Conservation (phyloP, 2,888 invertebrate species). For the Frankliniella intonsa region DNA sequence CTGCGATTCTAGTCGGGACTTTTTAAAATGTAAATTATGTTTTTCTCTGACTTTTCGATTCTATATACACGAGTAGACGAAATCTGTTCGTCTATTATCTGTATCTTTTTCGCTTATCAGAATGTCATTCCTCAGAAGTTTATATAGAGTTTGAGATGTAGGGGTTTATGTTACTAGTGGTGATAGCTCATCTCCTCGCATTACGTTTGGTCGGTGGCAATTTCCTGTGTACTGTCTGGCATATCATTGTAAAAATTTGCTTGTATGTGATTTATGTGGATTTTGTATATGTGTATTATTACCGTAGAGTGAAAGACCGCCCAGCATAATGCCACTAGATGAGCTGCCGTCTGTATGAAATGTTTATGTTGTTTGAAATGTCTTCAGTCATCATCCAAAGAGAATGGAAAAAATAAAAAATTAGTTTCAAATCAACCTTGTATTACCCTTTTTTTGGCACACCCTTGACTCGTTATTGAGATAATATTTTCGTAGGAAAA, state of each 20-base stretch:
- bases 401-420: slow-evolving; percentile 26
- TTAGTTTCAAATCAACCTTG: neutral
- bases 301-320: neutral
- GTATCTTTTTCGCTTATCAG: neutral
- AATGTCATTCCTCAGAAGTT: neutral
- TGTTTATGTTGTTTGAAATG: neutral
- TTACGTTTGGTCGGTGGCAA: neutral
- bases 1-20: slow-evolving; percentile 10
- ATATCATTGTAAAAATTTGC: neutral
- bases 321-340: neutral
- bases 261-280: neutral
- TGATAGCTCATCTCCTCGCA: neutral
- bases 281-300: neutral
- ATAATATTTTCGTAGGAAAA: too few relatives aligned
- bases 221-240: neutral
- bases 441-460: neutral
- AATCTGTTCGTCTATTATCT: neutral
- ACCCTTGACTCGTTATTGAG: too few relatives aligned
- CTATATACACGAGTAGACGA: neutral
- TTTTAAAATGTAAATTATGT: neutral
- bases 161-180: neutral
- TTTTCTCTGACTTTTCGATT: neutral
- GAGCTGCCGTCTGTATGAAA: neutral
- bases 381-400: slow-evolving; percentile 21
- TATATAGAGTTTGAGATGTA: neutral